These are phyloP conservation scores for Apamea anceps DNA, from an alignment of 2,888 invertebrate species.

Conservation along the genomic window DNA sequence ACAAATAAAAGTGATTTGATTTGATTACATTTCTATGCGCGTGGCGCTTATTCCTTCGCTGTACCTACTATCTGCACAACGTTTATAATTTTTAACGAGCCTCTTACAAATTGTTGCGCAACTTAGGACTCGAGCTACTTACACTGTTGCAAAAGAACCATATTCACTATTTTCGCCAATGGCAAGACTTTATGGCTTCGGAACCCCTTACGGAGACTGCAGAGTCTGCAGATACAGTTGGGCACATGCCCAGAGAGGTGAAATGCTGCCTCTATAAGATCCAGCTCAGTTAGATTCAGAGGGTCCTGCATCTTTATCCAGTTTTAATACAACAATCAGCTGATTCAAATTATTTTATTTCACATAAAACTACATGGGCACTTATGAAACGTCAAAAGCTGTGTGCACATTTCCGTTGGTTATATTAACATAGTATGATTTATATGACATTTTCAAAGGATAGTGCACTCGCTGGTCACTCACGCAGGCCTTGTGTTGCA, in stretches of 20 bases:
- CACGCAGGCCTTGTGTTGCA: constrained; percentile 80
- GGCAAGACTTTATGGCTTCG: neutral
- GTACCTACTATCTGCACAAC: neutral
- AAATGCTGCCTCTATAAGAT: neutral
- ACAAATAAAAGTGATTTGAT: too few species aligned
- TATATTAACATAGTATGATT: neutral
- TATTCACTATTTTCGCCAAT: neutral
- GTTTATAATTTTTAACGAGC: neutral
- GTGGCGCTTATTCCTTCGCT: neutral
- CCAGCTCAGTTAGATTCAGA: neutral
- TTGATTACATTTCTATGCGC: too few species aligned
- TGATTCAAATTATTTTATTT: neutral
- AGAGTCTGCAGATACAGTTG: neutral
- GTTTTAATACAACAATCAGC: neutral
- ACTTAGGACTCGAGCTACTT: neutral
- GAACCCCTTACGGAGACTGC: neutral
- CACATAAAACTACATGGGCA: neutral
- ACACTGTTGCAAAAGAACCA: neutral
- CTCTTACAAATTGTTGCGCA: neutral
- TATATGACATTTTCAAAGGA: neutral
- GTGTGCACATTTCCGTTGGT: neutral
- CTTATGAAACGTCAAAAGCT: neutral
- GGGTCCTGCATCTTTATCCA: neutral
- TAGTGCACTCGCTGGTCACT: neutral
- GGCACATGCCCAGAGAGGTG: neutral